Evolutionary conservation across 2,888 invertebrate species (phyloP), one percentile per base, ranked within the genome.

Genomic region (Amphipoea oculea): DNA sequence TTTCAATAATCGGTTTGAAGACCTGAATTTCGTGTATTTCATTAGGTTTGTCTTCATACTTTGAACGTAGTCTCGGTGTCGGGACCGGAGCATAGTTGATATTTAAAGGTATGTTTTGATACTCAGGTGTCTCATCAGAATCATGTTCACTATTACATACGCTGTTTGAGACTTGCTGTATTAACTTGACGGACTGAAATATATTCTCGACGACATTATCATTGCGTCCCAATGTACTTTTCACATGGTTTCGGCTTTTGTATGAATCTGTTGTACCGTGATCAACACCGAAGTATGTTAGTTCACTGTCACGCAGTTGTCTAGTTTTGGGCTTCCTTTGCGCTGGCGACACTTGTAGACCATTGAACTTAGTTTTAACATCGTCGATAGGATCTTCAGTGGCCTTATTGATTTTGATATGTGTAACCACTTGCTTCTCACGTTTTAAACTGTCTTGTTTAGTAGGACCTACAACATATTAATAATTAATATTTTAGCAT

Each of bases 261-360:
- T 82, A 85, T 48, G 62, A 77, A n/a, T 78, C 75, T 81, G 85
- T 89, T 72, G 73, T 87, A 29, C 86, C 79, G 65, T 92, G 91
- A 71, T 92, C 90, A 36, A 96, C 89, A 51, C 98, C 98, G 88
- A 98, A 98, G 90, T 97, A 98, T 81, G 97, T 97, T 70, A 98
- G 94, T 89, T 98, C 98, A 84, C 97, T 97, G 68, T 97, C 97
- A 81, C 97, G 95, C 66, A 98, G 93, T 92, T 97, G 96, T 85
- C 98, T 94, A 9, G 95, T 93, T 91, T 94, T 95, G 23, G 93
- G 86, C 86, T 92, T 94, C 45, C 86, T 89, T 79, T 91, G 91
- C 42, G 90, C 90, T 12, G 95, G 93, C 20, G 96, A 93, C 77
- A 92, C 89, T 86, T 93, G 92, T 74, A 93, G 85, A 17, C 86